These are phyloP conservation scores for Mareca strepera DNA, from an alignment of 2,797 vertebrate genomes.

Conservation along the genomic window DNA sequence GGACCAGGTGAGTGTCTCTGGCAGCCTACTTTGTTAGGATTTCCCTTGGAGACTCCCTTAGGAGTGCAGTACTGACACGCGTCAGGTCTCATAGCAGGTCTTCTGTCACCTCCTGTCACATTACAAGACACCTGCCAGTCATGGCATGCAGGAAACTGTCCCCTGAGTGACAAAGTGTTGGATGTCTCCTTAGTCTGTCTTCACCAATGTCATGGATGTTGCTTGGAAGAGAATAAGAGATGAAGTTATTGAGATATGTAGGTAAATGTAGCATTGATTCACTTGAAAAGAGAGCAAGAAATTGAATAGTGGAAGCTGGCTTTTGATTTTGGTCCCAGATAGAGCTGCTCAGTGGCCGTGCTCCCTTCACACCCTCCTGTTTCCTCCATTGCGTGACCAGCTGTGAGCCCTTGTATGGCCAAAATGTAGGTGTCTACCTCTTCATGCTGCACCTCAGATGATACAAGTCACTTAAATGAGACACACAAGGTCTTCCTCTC, in stretches of 20 bases:
- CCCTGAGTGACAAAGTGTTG: background rate
- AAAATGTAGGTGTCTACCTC: background rate
- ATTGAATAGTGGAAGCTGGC: background rate
- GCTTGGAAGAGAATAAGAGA: background rate
- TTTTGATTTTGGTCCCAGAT: background rate
- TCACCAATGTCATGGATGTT: background rate
- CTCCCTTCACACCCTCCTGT: background rate
- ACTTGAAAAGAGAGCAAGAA: background rate
- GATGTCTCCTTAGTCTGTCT: background rate
- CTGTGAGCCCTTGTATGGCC: background rate
- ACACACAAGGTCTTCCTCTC: background rate
- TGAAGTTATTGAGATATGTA: background rate
- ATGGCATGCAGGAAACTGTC: background rate
- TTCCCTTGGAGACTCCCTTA: background rate
- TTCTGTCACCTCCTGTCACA: rapidly evolving
- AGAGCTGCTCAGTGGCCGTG: background rate
- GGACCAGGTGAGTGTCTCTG: background rate
- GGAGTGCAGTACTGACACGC: rapidly evolving
- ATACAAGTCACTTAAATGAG: background rate
- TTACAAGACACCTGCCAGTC: background rate
- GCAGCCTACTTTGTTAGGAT: background rate
- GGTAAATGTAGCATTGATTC: background rate
- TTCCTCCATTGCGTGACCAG: background rate
- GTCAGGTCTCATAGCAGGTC: rapidly evolving
- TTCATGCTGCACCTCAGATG: background rate